A percentile compares a stretch with the other conserved stretches of the same genome.
These are phyloP conservation scores for Smithornis capensis DNA, from an alignment of 2,113 vertebrate species.

Conservation along the genomic window DNA sequence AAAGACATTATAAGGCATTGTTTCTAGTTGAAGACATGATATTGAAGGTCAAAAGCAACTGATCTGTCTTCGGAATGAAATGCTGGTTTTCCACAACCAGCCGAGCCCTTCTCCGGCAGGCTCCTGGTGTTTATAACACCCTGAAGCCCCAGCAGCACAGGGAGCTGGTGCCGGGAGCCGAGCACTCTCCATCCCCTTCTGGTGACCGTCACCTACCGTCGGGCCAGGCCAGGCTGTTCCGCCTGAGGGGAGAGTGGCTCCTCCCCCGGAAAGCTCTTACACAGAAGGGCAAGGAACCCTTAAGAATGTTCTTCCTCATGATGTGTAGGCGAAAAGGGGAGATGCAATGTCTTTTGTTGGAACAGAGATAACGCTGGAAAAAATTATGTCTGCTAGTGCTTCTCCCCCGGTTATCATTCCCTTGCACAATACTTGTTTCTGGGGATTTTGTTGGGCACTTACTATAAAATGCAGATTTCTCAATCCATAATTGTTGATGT, in stretches of 20 bases:
- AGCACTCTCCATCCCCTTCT: background rate
- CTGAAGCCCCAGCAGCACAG: too few species aligned
- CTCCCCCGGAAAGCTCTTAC: background rate
- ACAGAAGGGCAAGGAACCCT: too few species aligned
- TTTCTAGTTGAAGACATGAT: background rate
- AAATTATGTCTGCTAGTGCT: accelerated
- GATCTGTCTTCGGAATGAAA: background rate
- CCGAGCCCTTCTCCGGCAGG: background rate
- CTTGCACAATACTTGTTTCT: background rate
- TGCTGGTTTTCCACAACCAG: background rate
- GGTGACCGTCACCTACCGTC: constrained; percentile 48
- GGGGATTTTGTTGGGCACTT: background rate
- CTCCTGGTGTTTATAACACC: accelerated
- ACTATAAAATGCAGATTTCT: background rate
- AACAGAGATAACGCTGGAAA: background rate
- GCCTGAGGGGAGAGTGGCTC: background rate
- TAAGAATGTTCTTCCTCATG: background rate
- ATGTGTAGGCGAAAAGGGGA: background rate
- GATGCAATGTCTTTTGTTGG: background rate
- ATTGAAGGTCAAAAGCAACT: background rate
- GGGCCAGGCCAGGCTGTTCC: background rate
- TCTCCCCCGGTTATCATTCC: background rate
- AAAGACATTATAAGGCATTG: background rate
- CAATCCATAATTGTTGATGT: background rate
- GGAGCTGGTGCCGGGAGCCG: background rate